Evolutionary conservation across 2,888 invertebrate species (phyloP), one percentile per base, ranked within the genome.

Genomic region (Thumatha senex): DNA sequence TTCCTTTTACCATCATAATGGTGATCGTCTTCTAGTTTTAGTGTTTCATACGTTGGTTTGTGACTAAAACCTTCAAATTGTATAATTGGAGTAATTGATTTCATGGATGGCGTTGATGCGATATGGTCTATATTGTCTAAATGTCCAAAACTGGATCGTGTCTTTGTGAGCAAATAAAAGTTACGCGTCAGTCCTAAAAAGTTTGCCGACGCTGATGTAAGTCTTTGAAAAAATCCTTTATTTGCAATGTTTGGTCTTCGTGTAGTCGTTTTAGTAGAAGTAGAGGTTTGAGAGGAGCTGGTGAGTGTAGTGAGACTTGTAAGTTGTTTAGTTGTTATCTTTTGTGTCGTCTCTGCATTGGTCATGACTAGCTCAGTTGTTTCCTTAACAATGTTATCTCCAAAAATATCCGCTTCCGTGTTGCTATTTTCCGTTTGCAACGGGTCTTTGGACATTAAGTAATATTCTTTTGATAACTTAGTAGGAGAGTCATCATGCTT

Each of bases 21-120:
- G 5, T 54, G 60, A 36, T 67, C 57, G 18, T 75, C 68, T 36
- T 75, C 67, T 2, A 74, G 61, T 33, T 76, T 73, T 0, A 77
- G 70, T 45, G 63, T 67, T 0, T 48, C 40, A 14, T 34, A 9
- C 10, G 14, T 24, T 11, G 35, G n/a, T 10, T 34, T 31, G 12
- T 1, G 1, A 9, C 12, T 24, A 10, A 44, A 7, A n/a, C 13
- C 13, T 2, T 35, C 24, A 4, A 10, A 9, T 34, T 35, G 18
- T 18, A 12, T 24, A 29, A 4, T 9, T 7, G 34, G 15, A 9
- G 7, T 10, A 43, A 9, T 42, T 5, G 43, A 34, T 12, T 12
- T 5, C 24, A 12, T 43, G 5, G 34, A 18, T 43, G 18, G 12
- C 13, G 35, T 40, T 40, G 40, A 12, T 24, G 18, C 11, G 5